Conservation (phyloP, 2,888 invertebrate genomes). For the Phaonia tiefii region DNA sequence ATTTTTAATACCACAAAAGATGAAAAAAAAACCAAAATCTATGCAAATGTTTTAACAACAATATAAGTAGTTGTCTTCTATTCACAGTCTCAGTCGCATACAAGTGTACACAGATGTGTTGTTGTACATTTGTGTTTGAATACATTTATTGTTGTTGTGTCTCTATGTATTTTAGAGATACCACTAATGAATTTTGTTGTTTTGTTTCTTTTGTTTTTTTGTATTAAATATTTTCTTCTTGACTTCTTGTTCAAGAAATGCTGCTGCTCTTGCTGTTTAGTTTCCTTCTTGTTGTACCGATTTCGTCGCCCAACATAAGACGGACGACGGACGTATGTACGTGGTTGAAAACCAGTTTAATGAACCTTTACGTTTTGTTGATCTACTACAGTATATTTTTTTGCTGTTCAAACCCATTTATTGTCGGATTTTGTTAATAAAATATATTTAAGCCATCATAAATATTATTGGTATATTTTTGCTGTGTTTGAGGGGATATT, state of each 20-base stretch:
- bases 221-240: no score
- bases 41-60: slow-evolving; percentile 60
- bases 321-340: not conserved
- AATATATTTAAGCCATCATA: slow-evolving; percentile 1
- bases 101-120: not conserved
- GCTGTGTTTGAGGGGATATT: slow-evolving; percentile 16
- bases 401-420: no score
- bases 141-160: not conserved
- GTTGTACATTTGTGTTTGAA: not conserved
- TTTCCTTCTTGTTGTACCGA: slow-evolving; percentile 21
- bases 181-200: slow-evolving; percentile 20
- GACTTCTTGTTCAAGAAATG: slow-evolving; percentile 33
- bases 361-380: slow-evolving; percentile 71
- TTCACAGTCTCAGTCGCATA: not conserved
- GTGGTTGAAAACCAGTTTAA: slow-evolving; percentile 76
- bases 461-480: slow-evolving; percentile 17
- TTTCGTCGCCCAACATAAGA: slow-evolving; percentile 4
- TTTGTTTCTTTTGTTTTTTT: not conserved
- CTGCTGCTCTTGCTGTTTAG: not conserved
- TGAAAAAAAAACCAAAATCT: slow-evolving; percentile 45
- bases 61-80: slow-evolving; percentile 13
- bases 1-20: slow-evolving; percentile 1
- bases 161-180: not conserved
- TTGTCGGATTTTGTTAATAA: slow-evolving; percentile 24
- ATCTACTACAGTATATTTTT: slow-evolving; percentile 4